Percentiles rank a stretch among this genome's conserved stretches.
These are phyloP conservation scores for Rynchops niger DNA, from an alignment of 2,113 vertebrate species.

Conservation along the genomic window DNA sequence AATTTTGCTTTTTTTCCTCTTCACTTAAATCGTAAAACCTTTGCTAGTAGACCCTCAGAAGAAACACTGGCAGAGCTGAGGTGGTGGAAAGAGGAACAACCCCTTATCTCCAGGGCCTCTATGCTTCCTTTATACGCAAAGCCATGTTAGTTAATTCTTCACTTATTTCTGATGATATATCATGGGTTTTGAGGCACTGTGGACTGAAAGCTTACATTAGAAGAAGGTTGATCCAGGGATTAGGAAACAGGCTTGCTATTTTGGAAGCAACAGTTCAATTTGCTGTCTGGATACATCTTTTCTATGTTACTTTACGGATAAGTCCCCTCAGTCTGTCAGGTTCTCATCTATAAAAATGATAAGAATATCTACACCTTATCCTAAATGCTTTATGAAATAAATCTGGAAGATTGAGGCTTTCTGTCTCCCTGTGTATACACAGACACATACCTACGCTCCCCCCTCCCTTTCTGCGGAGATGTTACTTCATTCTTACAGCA, in stretches of 20 bases:
- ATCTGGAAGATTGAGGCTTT: slow-evolving; percentile 9
- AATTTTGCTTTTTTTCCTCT: background rate
- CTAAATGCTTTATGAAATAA: slow-evolving; percentile 6
- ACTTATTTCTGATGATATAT: background rate
- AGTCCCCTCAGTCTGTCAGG: background rate
- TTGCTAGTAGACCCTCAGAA: background rate
- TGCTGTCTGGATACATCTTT: background rate
- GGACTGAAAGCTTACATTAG: background rate
- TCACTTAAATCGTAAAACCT: background rate
- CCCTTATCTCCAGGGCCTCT: background rate
- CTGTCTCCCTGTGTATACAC: background rate
- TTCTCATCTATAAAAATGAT: slow-evolving; percentile 23
- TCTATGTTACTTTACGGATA: background rate
- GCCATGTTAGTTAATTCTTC: background rate
- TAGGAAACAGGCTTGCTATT: background rate
- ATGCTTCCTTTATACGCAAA: background rate
- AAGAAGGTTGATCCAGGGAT: background rate
- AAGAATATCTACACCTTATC: slow-evolving; percentile 25
- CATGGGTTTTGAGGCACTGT: background rate
- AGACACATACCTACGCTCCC: background rate
- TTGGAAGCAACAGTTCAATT: background rate
- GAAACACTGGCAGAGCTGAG: background rate
- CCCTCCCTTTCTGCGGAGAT: background rate
- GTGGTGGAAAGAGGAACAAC: background rate
- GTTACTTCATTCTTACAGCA: background rate